Evolutionary conservation across 1,140 invertebrate species (phyloP), one percentile per base, ranked within the genome.

Genomic region (Popillia japonica): DNA sequence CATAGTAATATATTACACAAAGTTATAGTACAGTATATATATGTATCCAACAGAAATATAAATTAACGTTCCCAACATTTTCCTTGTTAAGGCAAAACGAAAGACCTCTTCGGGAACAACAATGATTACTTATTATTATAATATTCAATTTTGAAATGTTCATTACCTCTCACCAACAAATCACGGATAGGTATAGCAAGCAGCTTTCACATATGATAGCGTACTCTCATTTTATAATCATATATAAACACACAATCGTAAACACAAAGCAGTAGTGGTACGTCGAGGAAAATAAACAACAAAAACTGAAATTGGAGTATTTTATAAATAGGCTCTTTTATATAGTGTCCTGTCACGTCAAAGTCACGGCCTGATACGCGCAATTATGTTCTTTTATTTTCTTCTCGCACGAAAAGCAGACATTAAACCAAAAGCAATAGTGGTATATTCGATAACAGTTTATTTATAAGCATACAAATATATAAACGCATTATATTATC

Each of bases 281-380:
- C 64, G 22, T 68, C 17, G 17, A 48, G 11, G 44, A 68, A 73
- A 73, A 73, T 73, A 73, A 73, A 40, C 40, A 40, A 40, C 34
- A 7, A 41, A 20, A 73, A 0, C 27, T 17, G 20, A 7, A 48
- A 11, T 48, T n/a, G 17, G 20, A 64, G 22, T 17, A 64, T 64
- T 23, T 23, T 64, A 64, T 64, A 23, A 64, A 27, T 64, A 64
- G 61, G 42, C 40, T 55, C 44, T 42, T 42, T 55, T 75, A 41
- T 78, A 78, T 44, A 78, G 40, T 73, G 17, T 20, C 77, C 77
- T 68, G 77, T 78, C 77, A 78, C 77, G 77, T 78, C 68, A 78
- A 68, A 78, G 68, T 72, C 77, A 78, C 77, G 68, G 77, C 77
- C 77, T 78, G 77, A 68, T 73, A 78, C 77, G 77, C 77, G 74